Percentiles rank a stretch among this genome's conserved stretches.
Evolutionary conservation across 2,888 invertebrate genomes (phyloP).

Genomic region (Ochropleura leucogaster): DNA sequence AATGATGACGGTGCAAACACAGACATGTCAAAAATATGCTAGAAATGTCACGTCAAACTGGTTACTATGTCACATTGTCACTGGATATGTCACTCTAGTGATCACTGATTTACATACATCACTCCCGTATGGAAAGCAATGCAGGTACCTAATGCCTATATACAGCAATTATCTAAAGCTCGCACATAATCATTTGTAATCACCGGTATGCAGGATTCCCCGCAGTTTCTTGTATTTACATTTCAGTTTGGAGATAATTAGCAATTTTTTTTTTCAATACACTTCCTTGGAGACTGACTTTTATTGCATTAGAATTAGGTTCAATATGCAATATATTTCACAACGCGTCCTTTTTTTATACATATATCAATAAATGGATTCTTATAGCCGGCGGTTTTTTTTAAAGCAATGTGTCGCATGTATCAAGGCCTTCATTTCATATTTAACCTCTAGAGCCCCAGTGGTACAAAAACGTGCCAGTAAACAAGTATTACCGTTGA

Average conservation of each 20-base stretch:
- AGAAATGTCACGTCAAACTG: neutral
- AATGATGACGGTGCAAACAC: conserved; percentile 15
- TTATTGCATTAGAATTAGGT: too few species aligned
- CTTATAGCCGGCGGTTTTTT: too few species aligned
- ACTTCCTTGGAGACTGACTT: too few species aligned
- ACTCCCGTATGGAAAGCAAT: conserved; percentile 44
- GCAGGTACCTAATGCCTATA: conserved; percentile 27
- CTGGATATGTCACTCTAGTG: conserved; percentile 27
- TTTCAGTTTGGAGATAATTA: neutral
- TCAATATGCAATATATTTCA: too few species aligned
- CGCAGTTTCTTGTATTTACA: conserved; percentile 36
- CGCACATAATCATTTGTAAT: conserved; percentile 25
- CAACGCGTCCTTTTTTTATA: too few species aligned
- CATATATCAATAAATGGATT: too few species aligned
- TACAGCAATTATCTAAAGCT: conserved; percentile 28
- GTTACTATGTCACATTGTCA: conserved; percentile 5
- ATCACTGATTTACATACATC: conserved; percentile 23
- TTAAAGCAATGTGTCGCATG: too few species aligned
- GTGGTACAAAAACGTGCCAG: too few species aligned
- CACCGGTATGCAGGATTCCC: conserved; percentile 29
- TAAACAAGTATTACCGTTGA: too few species aligned
- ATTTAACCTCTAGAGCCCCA: too few species aligned
- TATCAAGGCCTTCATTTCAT: too few species aligned
- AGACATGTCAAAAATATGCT: neutral
- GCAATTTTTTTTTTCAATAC: too few species aligned